Evolutionary conservation across 1,140 invertebrate genomes (phyloP), one percentile per base, ranked within the genome.

Genomic region (Conus betulinus): DNA sequence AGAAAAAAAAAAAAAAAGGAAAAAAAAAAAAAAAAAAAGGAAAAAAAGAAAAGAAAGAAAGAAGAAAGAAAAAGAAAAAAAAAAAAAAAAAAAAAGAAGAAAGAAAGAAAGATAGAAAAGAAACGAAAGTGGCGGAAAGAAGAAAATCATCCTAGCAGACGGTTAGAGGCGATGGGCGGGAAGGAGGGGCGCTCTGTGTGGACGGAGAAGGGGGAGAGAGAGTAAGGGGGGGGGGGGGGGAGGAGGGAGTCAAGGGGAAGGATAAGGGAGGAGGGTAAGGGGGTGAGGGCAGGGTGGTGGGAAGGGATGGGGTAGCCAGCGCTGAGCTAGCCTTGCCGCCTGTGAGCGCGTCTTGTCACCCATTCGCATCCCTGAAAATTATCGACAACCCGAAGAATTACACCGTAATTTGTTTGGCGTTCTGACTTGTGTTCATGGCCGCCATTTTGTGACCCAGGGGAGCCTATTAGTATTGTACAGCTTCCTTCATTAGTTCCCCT

Each of bases 391-490:
- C 13, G 79, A 81, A 81, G 79, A 81, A 81, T 81, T 53, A 81
- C 27, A 81, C 10, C 17, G 51, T 81, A 81, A 81, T 81, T 81
- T 53, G 79, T 81, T 81, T 81, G 79, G 51, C 79, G 79, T 55
- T 81, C 13, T 23, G 79, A 51, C 39, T 52, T 81, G 27, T 23
- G 17, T 51, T 23, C 17, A 7, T 23, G 79, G 39, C 79, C 79
- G 39, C 79, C 79, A 53, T 81, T 52, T 53, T 81, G 79, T 51
- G 39, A 84, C 55, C 57, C 55, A 84, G 63, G 82, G 82, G 82
- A 84, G 82, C n/a, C 82, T 84, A 84, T 84, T 84, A 84, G 57
- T 53, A 63, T 53, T 84, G 55, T 84, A 84, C 23, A 84, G 82
- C 82, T 84, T 84, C 82, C 23, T 53, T 63, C 23, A 84, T 84